Conservation (phyloP, 2,888 invertebrate species). For the Tetragonisca angustula region DNA sequence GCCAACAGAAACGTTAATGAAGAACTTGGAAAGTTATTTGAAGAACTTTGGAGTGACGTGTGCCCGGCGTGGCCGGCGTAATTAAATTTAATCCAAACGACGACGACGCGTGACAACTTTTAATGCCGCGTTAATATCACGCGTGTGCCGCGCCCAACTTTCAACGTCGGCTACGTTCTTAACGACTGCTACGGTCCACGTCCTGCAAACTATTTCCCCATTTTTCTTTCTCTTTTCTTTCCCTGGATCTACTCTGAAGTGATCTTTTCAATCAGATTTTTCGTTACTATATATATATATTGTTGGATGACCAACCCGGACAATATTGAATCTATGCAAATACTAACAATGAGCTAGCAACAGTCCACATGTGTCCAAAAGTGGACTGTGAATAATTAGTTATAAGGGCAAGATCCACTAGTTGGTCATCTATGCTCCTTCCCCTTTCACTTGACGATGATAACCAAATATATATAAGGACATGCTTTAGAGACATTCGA, state of each 20-base stretch:
- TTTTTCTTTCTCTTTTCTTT: no score
- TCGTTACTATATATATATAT: no score
- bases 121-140: constrained; percentile 42
- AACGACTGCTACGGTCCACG: background rate
- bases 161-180: background rate
- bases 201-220: background rate
- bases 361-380: no score
- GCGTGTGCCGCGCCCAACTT: constrained; percentile 28
- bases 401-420: no score
- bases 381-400: no score
- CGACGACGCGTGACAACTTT: constrained; percentile 45
- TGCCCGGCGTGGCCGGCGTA: constrained; percentile 20
- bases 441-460: no score
- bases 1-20: constrained; percentile 36
- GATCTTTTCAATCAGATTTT: background rate
- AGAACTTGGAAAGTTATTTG: constrained; percentile 52
- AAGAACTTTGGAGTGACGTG: constrained; percentile 52
- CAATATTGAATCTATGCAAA: no score
- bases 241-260: background rate
- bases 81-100: constrained; percentile 54
- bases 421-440: no score
- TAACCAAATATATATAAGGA: no score
- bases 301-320: no score
- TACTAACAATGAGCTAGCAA: no score
- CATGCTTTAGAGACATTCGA: no score